Base-by-base conservation (phyloP, 2,113 vertebrate species). In the Sinocyclocheilus anophthalmus region DNA sequence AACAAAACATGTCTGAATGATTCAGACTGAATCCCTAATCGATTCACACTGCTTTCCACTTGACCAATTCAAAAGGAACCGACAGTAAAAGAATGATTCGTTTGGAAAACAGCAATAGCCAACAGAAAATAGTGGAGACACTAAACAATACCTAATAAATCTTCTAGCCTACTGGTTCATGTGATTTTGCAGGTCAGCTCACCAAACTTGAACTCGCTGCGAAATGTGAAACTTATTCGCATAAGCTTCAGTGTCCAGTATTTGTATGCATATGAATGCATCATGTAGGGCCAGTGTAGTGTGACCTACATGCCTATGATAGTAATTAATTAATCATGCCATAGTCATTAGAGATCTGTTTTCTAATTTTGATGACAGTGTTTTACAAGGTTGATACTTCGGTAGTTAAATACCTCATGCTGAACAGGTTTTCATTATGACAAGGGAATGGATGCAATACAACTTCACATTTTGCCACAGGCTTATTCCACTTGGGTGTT, bases 401-500 rank as follows among this genome's bases (percentile, higher is more conserved):
- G 9, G 9, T 45, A 61, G 11, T 24, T 16, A 12, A 79, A 63
- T 6, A 42, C 22, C 13, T 80, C 11, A 61, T 45, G 57, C n/a
- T 42, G 33, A 80, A 63, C 57, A 63, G 77, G 57, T 80, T 80
- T 80, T 80, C 22, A 80, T 63, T 45, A 80, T 80, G 26, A 80
- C n/a, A 14, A 39, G 13, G 22, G 22, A 22, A 9, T 24, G 42
- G 42, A 63, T 24, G 37, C 55, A 67, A 65, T 50, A 81, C 67
- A 81, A 20, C 61, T 26, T 13, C 79, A 67, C 61, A 9, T 81
- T 61, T 26, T 50, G 59, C 42, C 79, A 20, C 12, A 14, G 78
- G 78, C 78, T 45, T 65, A 61, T 39, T 79, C 33, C 77, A 61
- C 55, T 24, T 61, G 26, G 42, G 42, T 59, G 76, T n/a, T 79